Conservation (phyloP, 2,797 vertebrate species). For the Sebastes vulpes region DNA sequence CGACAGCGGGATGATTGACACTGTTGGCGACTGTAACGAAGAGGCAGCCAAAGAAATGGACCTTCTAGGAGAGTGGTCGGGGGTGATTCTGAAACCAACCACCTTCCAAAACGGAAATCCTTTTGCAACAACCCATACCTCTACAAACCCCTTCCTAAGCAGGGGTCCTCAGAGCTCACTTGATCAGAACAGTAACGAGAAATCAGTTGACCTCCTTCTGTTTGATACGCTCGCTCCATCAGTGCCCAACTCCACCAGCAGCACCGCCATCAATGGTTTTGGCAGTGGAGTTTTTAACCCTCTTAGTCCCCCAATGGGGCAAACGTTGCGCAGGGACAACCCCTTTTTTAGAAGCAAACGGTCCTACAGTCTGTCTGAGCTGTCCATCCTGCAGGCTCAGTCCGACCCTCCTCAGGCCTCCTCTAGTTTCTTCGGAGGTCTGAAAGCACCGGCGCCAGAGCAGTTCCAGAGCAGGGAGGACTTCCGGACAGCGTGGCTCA, state of each 20-base stretch:
- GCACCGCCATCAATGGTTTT: conserved; percentile 78
- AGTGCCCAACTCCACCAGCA: conserved; percentile 66
- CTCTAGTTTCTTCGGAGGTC: conserved; percentile 87
- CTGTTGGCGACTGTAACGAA: conserved; percentile 88
- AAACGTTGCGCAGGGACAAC: conserved; percentile 87
- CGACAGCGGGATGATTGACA: conserved; percentile 95
- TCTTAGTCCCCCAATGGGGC: conserved; percentile 48
- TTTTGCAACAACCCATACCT: conserved; percentile 87
- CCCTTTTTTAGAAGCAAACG: conserved; percentile 97
- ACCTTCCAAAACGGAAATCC: conserved; percentile 89
- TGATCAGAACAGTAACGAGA: conserved; percentile 80
- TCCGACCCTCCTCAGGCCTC: conserved; percentile 78
- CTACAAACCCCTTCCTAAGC: conserved; percentile 93
- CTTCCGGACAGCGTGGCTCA: conserved; percentile 94
- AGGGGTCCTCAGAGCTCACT: conserved; percentile 71
- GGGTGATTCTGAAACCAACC: conserved; percentile 77
- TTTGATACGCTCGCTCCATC: conserved; percentile 85
- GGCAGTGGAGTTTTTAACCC: conserved; percentile 83
- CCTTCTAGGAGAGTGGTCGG: conserved; percentile 89
- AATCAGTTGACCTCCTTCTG: conserved; percentile 87
- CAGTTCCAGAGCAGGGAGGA: conserved; percentile 97
- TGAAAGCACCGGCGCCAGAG: conserved; percentile 94
- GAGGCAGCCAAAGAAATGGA: conserved; percentile 91
- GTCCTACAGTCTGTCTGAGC: conserved; percentile 96
- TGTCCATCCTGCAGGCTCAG: conserved; percentile 93